A percentile compares a stretch with the other conserved stretches of the same genome.
phyloP scores from a whole-genome alignment of 2,113 vertebrate species.

The Acinonyx jubatus region DNA sequence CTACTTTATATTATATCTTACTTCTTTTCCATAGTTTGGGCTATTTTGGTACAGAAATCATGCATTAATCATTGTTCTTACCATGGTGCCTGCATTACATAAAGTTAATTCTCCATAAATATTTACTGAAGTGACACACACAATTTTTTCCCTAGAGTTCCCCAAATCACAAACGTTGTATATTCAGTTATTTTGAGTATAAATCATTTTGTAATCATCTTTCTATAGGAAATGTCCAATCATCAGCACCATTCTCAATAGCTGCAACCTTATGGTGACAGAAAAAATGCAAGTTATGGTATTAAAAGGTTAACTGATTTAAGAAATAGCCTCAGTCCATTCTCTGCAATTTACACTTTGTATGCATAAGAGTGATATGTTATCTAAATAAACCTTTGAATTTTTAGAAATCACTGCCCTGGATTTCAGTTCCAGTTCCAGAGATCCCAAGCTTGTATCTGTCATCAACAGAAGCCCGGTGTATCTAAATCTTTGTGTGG shows the following conservation, averaged over 20 bases:
- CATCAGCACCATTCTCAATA: slow-evolving; percentile 11
- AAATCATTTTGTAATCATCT: slow-evolving; percentile 21
- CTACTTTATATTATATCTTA: neutral
- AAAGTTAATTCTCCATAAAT: slow-evolving; percentile 35
- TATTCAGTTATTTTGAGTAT: slow-evolving; percentile 45
- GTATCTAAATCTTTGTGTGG: neutral
- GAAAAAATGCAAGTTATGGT: neutral
- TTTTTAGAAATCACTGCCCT: neutral
- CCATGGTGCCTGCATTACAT: neutral
- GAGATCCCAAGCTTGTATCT: neutral
- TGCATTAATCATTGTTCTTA: neutral
- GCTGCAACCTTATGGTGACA: neutral
- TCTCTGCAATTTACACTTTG: neutral
- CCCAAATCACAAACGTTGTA: neutral
- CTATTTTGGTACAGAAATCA: neutral
- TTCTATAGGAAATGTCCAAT: slow-evolving; percentile 9
- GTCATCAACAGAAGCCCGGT: neutral
- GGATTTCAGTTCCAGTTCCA: neutral
- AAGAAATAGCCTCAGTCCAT: neutral
- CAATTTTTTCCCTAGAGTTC: neutral
- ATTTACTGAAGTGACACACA: neutral
- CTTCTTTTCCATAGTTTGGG: neutral
- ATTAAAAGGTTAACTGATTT: slow-evolving; percentile 28
- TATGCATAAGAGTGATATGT: neutral
- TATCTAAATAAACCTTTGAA: neutral